Conservation (phyloP, 2,888 invertebrate species). For the Piscicola geometra region DNA sequence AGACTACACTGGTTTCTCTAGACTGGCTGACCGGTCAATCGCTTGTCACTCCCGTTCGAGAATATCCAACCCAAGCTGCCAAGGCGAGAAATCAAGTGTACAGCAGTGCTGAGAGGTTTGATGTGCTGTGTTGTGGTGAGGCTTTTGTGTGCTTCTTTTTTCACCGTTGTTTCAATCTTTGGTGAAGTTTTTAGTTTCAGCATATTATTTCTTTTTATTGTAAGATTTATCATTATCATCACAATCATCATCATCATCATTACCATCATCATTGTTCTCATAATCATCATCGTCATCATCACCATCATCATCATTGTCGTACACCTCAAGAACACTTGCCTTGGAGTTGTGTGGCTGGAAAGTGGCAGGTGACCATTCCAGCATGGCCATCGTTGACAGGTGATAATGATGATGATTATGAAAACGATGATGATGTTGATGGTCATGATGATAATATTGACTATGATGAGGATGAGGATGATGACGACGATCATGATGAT, state of each 20-base stretch:
- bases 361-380: background rate
- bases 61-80: background rate
- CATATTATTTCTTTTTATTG: too few relatives aligned
- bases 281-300: conserved; percentile 1
- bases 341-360: conserved; percentile 18
- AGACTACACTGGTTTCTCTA: too few relatives aligned
- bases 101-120: conserved; percentile 20
- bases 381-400: background rate
- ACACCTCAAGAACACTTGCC: background rate
- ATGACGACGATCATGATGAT: too few relatives aligned
- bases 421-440: too few relatives aligned
- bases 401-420: too few relatives aligned
- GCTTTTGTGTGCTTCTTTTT: too few relatives aligned
- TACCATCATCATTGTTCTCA: background rate
- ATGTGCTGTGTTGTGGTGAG: too few relatives aligned
- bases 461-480: too few relatives aligned
- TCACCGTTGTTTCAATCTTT: too few relatives aligned
- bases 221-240: background rate
- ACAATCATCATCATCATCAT: conserved; percentile 4
- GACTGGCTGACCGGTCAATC: background rate
- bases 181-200: too few relatives aligned
- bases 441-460: too few relatives aligned
- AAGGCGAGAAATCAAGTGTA: conserved; percentile 7
- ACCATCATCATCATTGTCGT: background rate
- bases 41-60: background rate